Evolutionary conservation across 2,888 invertebrate genomes (phyloP), one percentile per base, ranked within the genome.

Genomic region (Elaeidobius kamerunicus): DNA sequence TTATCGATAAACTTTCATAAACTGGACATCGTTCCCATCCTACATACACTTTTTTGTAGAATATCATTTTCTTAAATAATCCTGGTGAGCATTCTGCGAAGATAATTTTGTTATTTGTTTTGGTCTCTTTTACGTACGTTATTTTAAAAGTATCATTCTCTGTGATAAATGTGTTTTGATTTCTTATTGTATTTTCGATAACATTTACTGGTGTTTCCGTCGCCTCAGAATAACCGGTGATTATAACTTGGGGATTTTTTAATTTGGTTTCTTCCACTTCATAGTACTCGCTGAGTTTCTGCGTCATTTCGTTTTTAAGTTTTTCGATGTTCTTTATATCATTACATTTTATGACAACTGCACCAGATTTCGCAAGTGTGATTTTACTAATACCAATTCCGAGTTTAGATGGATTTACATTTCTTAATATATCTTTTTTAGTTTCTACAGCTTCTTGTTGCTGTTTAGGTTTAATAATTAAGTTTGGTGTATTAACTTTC

Each of bases 21-120:
- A 38, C 38, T 19, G 18, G 19, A n/a, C 19, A 38, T 17, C 38
- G 17, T n/a, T 38, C 18, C 38, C 38, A 38, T 38, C 6, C 38
- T 18, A 38, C 19, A 11, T 38, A 38, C 4, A 38, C 9, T 19
- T 38, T 38, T 15, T 38, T 38, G n/a, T 38, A 3, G 11, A 4
- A 38, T n/a, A 36, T 36, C 16, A 36, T 36, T 15, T 38, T 34
- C n/a, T 18, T 17, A 18, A 38, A 38, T 18, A 38, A 38, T 3
- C 6, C 15, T 19, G 17, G 38, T 7, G 18, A 6, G 15, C 38
- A 38, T 4, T 35, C 35, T 3, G 35, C 35, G 15, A 35, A 35
- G 2, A 35, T 11, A 11, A 15, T 35, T 35, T 14, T 16, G 3
- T 14, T 35, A 11, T 35, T 14, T 6, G 35, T 15, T 12, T 35